Percentiles rank a stretch among this genome's conserved stretches.
phyloP scores from a whole-genome alignment of 2,113 vertebrate species.

The Urocolius indicus region DNA sequence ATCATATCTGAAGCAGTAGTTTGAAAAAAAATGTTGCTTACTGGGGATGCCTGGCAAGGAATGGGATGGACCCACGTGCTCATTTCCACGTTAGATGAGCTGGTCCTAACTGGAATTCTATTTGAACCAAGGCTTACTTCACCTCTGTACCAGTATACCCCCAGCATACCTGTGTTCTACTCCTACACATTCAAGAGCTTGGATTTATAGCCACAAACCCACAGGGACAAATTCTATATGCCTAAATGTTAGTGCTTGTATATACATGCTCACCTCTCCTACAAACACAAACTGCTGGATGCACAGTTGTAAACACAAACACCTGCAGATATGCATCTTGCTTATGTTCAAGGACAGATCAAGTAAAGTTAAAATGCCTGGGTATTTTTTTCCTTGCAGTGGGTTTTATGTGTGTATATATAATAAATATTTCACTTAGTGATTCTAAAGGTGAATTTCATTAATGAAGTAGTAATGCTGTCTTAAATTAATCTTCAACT shows the following conservation, averaged over 20 bases:
- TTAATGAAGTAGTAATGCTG: too few species aligned
- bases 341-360: too few species aligned
- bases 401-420: too few species aligned
- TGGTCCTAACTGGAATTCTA: fast-evolving
- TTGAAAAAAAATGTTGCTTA: background rate
- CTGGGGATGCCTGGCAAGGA: background rate
- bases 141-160: background rate
- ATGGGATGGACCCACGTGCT: fast-evolving
- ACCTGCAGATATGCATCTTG: background rate
- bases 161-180: background rate
- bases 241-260: background rate
- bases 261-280: background rate
- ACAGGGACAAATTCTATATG: background rate
- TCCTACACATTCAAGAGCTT: background rate
- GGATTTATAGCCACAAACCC: background rate
- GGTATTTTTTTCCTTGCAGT: too few species aligned
- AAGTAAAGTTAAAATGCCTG: too few species aligned
- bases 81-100: fast-evolving
- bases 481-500: too few species aligned
- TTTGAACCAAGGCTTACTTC: background rate
- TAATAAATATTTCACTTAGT: too few species aligned
- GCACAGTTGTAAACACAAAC: background rate
- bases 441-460: too few species aligned
- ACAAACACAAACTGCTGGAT: background rate
- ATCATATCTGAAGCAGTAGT: background rate